Evolutionary conservation across 2,888 invertebrate species (phyloP).

Genomic region (Chrysina gloriosa): DNA sequence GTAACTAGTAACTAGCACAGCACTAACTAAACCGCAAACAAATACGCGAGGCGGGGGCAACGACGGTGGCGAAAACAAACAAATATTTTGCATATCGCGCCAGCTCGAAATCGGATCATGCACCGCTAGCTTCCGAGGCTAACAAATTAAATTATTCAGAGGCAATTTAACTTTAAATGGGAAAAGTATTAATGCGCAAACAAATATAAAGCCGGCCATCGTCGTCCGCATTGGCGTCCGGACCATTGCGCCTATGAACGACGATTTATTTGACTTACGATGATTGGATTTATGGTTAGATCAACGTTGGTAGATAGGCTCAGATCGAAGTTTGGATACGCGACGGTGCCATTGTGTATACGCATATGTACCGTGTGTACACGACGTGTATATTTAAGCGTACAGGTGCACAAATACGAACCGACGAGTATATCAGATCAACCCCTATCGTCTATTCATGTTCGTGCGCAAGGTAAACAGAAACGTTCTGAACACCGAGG

Average conservation of each 20-base stretch:
- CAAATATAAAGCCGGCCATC: conserved; percentile 13
- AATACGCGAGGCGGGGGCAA: no score
- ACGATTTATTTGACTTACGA: conserved; percentile 4
- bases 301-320: background rate
- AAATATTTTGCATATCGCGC: conserved; percentile 9
- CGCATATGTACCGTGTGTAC: background rate
- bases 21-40: no score
- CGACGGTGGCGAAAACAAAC: no score
- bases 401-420: no score
- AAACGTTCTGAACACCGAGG: no score
- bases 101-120: background rate
- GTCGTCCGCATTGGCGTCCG: background rate
- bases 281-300: conserved; percentile 29
- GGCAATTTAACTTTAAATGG: conserved; percentile 36
- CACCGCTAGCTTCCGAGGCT: background rate
- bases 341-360: background rate
- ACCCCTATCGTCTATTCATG: no score
- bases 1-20: no score
- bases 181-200: conserved; percentile 32
- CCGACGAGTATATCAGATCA: no score
- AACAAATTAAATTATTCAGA: conserved; percentile 31
- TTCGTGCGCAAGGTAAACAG: no score
- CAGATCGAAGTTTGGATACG: background rate
- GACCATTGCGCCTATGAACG: conserved; percentile 1
- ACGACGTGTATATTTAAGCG: no score